Evolutionary conservation across 1,140 invertebrate species (phyloP), one percentile per base, ranked within the genome.

Genomic region (Pemphigus obesinymphae): DNA sequence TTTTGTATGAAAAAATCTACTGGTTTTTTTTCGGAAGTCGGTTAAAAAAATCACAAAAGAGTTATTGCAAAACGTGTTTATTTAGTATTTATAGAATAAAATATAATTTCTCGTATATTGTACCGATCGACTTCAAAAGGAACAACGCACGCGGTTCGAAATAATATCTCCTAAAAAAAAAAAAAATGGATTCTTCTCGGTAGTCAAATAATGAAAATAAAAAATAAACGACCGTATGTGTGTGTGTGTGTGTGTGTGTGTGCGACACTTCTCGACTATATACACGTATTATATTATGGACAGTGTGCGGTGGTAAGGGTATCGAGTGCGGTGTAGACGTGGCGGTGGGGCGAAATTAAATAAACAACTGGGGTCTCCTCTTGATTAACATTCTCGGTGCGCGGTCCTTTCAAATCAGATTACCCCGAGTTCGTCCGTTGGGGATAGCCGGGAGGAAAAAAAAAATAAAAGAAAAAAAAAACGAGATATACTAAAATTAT

Each of bases 351-450:
- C 43, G 43, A 73, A 73, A 73, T 73, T 50, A 50, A 73, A 73
- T 73, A 73, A 73, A 50, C 70, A 73, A 73, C 70, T 29, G 70
- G 70, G 70, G 70, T 50, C n/a, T n/a, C 43, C 8, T 73, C 26
- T 73, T 73, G 70, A 73, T 73, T 73, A 73, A 73, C 70, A 50
- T 73, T 73, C 43, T 73, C 70, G 29, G 68, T 72, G 43, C 43
- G 15, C 68, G 43, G 70, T 73, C 17, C 45, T 73, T 50, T 48
- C 70, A 73, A 73, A 73, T 73, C 70, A 29, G 70, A 73, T 73
- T 73, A 73, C 20, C 15, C 31, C 10, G 1, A 37, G 31, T 13
- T 34, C 66, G 66, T 3, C 43, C 43, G 11, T 31, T 31, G 29
- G 70, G 43, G 68, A 70, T 70, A n/a, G 7, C 11, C 17, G 29